Percentiles rank a stretch among this genome's conserved stretches.
phyloP scores from a whole-genome alignment of 2,797 vertebrate species.

The Spea hammondii region DNA sequence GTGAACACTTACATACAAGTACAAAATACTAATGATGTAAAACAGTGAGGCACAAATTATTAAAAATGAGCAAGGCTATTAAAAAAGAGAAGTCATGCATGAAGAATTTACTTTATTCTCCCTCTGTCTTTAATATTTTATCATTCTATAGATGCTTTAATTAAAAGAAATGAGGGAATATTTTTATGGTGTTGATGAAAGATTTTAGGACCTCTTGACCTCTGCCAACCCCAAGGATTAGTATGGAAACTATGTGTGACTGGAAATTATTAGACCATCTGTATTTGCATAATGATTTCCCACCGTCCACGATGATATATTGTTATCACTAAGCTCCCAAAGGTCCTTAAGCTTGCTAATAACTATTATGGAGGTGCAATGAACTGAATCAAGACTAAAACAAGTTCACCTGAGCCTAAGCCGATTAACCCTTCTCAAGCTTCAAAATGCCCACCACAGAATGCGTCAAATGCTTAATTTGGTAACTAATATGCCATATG shows the following conservation, averaged over 20 bases:
- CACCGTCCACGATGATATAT: conserved; percentile 70
- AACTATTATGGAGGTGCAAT: conserved; percentile 97
- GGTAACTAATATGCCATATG: neutral
- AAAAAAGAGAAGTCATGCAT: conserved; percentile 52
- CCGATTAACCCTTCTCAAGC: conserved; percentile 85
- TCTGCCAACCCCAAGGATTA: conserved; percentile 80
- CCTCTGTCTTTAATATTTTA: conserved; percentile 54
- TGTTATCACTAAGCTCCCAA: conserved; percentile 90
- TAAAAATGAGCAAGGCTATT: conserved; percentile 23
- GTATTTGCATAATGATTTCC: conserved; percentile 97
- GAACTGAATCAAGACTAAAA: conserved; percentile 92
- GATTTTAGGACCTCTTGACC: conserved; percentile 76
- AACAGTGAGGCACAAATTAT: conserved; percentile 3
- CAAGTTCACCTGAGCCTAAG: conserved; percentile 98
- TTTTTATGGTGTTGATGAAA: conserved; percentile 62
- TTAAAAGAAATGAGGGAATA: conserved; percentile 59
- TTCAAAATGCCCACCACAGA: conserved; percentile 62
- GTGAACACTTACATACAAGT: no score
- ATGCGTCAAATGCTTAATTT: conserved; percentile 75
- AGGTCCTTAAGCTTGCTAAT: conserved; percentile 97
- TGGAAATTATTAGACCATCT: conserved; percentile 80
- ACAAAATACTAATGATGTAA: conserved; percentile 13
- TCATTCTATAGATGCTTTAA: conserved; percentile 62
- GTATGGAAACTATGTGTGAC: conserved; percentile 78
- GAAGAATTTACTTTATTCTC: conserved; percentile 52